A percentile compares a stretch with the other conserved stretches of the same genome.
Evolutionary conservation across 2,113 vertebrate species (phyloP).

Genomic region (Hoplias malabaricus): DNA sequence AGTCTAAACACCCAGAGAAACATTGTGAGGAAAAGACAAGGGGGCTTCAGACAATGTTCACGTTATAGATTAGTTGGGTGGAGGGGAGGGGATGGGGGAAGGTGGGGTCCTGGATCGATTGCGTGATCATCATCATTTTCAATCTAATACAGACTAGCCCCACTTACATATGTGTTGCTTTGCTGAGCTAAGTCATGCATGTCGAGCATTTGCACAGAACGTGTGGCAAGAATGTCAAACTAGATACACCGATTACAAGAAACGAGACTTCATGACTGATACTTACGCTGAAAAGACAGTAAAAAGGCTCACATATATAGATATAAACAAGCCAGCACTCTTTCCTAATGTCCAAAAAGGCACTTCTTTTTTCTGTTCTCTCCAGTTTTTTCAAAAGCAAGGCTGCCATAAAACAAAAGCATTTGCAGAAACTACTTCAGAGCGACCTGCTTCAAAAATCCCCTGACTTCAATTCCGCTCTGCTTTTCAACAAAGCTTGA

Average conservation of each 20-base stretch:
- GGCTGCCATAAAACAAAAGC: conserved; percentile 36
- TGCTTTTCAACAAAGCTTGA: conserved; percentile 52
- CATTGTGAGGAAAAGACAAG: conserved; percentile 35
- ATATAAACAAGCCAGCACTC: neutral
- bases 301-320: neutral
- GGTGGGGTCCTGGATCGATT: conserved; percentile 48
- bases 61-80: conserved; percentile 55
- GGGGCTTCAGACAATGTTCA: conserved; percentile 47
- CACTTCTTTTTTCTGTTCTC: neutral
- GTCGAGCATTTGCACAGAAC: conserved; percentile 25
- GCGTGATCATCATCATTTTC: conserved; percentile 55
- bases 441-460: conserved; percentile 47
- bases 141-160: conserved; percentile 50
- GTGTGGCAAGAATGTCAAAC: conserved; percentile 43
- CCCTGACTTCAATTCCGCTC: conserved; percentile 48
- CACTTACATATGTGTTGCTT: conserved; percentile 52
- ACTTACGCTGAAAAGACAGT: neutral
- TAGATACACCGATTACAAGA: conserved; percentile 15
- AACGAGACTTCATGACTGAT: conserved; percentile 10
- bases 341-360: conserved; percentile 5
- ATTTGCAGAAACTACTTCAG: conserved; percentile 44
- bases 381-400: conserved; percentile 41
- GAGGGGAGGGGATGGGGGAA: conserved; percentile 27
- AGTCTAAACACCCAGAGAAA: conserved; percentile 58
- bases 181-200: conserved; percentile 47